Conservation (phyloP, 2,888 invertebrate species). For the Himalopsyche anomala region DNA sequence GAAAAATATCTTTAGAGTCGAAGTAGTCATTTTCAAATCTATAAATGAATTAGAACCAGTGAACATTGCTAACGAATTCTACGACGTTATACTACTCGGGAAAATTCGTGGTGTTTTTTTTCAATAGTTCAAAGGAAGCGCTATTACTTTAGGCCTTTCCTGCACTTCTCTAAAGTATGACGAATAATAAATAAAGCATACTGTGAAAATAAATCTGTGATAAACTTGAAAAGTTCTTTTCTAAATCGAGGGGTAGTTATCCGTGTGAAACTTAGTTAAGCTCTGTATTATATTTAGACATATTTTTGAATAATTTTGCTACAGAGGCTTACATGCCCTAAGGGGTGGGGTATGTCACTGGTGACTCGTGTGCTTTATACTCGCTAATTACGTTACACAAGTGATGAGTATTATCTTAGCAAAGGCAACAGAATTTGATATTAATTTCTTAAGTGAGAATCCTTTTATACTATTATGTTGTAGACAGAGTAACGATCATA, state of each 20-base stretch:
- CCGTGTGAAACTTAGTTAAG: slow-evolving; percentile 34
- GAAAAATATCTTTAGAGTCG: no score
- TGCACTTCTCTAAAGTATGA: not conserved
- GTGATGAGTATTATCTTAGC: not conserved
- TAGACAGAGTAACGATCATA: no score
- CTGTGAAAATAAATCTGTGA: slow-evolving; percentile 22
- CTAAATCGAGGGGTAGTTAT: slow-evolving; percentile 41
- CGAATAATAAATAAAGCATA: not conserved
- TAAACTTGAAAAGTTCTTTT: not conserved
- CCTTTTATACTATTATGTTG: no score
- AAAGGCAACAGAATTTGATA: not conserved
- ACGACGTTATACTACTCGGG: no score
- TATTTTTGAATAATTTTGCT: slow-evolving; percentile 28
- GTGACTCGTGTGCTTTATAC: slow-evolving; percentile 22
- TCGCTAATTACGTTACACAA: not conserved
- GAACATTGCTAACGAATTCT: no score
- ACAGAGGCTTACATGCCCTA: not conserved
- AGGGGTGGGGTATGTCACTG: not conserved
- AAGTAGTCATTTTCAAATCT: no score
- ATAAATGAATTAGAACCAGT: no score
- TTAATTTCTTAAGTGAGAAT: no score
- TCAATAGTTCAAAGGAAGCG: no score
- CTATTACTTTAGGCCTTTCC: not conserved
- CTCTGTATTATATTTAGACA: slow-evolving; percentile 42
- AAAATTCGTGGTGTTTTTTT: no score